Conservation (phyloP, 2,888 invertebrate genomes). For the Meiosimyza decipiens region DNA sequence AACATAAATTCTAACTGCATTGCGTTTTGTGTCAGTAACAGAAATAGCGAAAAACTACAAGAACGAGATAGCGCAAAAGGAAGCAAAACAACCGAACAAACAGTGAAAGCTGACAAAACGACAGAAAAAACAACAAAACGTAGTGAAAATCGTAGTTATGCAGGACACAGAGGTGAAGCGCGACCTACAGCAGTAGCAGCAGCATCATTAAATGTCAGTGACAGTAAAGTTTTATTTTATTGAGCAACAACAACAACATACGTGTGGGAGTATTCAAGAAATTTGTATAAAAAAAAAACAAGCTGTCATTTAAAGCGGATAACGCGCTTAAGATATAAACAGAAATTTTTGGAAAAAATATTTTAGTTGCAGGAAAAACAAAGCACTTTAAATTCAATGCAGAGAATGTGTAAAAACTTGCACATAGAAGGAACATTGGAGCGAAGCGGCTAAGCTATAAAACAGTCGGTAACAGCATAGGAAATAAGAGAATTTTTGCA, state of each 20-base stretch:
- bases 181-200: neutral
- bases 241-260: neutral
- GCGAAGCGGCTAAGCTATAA: neutral
- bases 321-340: slow-evolving; percentile 17
- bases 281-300: neutral
- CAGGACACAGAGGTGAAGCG: neutral
- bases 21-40: neutral
- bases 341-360: slow-evolving; percentile 16
- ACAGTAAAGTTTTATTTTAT: slow-evolving; percentile 13
- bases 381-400: too few relatives aligned
- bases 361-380: too few relatives aligned
- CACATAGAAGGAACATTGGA: too few relatives aligned
- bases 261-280: neutral
- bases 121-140: neutral
- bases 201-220: slow-evolving; percentile 3
- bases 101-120: too few relatives aligned
- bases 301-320: slow-evolving; percentile 17
- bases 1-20: slow-evolving; percentile 26
- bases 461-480: slow-evolving; percentile 13
- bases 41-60: neutral
- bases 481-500: neutral
- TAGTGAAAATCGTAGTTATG: neutral
- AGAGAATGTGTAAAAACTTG: too few relatives aligned
- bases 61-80: too few relatives aligned
- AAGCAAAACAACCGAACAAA: too few relatives aligned